Evolutionary conservation across 2,113 vertebrate species (phyloP).

Genomic region (Reinhardtius hippoglossoides): DNA sequence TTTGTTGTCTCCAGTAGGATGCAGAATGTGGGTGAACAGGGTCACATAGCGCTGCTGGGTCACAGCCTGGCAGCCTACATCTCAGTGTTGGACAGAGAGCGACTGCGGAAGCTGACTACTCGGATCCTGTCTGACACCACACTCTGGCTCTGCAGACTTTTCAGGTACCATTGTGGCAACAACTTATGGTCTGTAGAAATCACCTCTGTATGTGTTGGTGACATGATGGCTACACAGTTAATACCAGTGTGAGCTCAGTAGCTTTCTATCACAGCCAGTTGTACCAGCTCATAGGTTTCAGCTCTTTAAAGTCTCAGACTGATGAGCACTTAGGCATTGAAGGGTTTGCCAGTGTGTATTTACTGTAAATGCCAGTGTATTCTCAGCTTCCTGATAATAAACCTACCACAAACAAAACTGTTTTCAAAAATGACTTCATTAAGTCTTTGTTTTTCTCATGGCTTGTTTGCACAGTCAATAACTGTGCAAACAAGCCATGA

Average conservation of each 20-base stretch:
- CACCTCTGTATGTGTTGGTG: background rate
- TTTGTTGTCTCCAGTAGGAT: slow-evolving; percentile 79
- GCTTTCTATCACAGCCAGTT: background rate
- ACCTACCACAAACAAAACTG: too few relatives aligned
- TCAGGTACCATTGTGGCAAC: slow-evolving; percentile 83
- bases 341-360: too few relatives aligned
- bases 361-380: too few relatives aligned
- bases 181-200: background rate
- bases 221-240: background rate
- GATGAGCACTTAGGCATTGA: background rate
- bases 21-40: slow-evolving; percentile 92
- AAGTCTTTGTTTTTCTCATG: too few relatives aligned
- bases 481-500: too few relatives aligned
- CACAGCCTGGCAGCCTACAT: slow-evolving; percentile 97
- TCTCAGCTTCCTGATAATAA: too few relatives aligned
- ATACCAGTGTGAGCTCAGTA: too few relatives aligned
- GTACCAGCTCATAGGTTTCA: background rate
- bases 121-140: slow-evolving; percentile 96
- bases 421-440: too few relatives aligned
- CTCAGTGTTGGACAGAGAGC: slow-evolving; percentile 91
- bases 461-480: too few relatives aligned
- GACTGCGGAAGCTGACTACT: slow-evolving; percentile 92
- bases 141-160: slow-evolving; percentile 96
- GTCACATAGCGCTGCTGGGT: slow-evolving; percentile 94
- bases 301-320: background rate